Base-by-base conservation (phyloP, 2,797 vertebrate genomes). In the Sarcoramphus papa region DNA sequence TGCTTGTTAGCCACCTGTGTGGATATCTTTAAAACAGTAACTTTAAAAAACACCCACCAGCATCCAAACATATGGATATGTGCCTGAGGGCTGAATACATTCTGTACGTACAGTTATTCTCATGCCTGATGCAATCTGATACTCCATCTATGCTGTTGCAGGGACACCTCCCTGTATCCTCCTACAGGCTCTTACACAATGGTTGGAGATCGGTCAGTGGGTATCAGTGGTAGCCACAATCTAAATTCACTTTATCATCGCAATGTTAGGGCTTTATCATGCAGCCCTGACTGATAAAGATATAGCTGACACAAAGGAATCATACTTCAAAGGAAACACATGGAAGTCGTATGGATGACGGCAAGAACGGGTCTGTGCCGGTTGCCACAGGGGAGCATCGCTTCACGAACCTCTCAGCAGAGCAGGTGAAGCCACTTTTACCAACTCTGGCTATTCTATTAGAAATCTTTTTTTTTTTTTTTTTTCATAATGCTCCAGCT, bases 41-140 rank as follows among this genome's bases (percentile, higher is more conserved):
- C 93, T 95, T 95, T 92, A 83, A 88, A 95, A 97, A 96, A 94
- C 94, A 96, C 95, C 94, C 95, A 96, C 91, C 85, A 94, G 65
- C 92, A 90, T 92, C 76, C 89, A 94, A 96, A 96, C 94, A 96
- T 92, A 95, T 76, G 91, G 94, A 95, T 96, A 91, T 60, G 60
- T 86, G 91, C 89, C 92, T 93, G 87, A 85, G 48, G 93, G 95
- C 88, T 96, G 91, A 91, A 93, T 90, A 75, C 65, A 76, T 94
- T 97, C 89, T 90, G 89, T 88, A 80, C 43, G 3, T 92, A 63
- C 45, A 92, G 69, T 65, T 91, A 95, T 93, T 91, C 76, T 80
- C 69, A 62, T 65, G 91, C 33, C 67, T 91, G 79, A 37, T 88
- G 82, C 85, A 94, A 91, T 85, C 79, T 72, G 81, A 92, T 90